These are phyloP conservation scores for Virgularia gustaviana DNA, from an alignment of 92 coral and sea anemone species.

Conservation along the genomic window DNA sequence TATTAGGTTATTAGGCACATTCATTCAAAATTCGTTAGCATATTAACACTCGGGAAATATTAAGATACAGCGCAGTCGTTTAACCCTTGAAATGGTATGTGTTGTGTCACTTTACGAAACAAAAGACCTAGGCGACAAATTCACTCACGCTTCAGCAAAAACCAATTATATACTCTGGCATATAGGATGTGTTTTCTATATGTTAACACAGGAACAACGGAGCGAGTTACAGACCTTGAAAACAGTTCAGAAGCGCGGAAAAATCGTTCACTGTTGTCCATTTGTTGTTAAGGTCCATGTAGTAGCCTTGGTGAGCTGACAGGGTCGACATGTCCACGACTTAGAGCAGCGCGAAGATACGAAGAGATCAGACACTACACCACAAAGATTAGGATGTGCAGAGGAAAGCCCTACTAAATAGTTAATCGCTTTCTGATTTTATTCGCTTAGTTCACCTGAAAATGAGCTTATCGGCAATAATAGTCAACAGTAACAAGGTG, in stretches of 20 bases:
- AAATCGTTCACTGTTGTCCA: too few relatives aligned
- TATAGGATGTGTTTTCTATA: too few relatives aligned
- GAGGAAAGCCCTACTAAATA: not conserved
- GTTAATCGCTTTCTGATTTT: not conserved
- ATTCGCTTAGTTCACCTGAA: not conserved
- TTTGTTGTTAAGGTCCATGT: too few relatives aligned
- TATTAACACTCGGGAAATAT: not conserved
- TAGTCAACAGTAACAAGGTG: not conserved
- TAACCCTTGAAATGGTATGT: too few relatives aligned
- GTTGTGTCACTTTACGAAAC: not conserved
- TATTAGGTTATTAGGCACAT: too few relatives aligned
- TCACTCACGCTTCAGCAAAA: constrained; percentile 7
- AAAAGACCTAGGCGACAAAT: not conserved
- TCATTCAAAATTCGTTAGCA: too few relatives aligned
- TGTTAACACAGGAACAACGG: too few relatives aligned
- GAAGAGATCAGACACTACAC: too few relatives aligned
- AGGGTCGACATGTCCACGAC: not conserved
- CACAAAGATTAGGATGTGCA: too few relatives aligned
- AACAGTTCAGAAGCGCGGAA: too few relatives aligned
- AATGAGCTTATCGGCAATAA: not conserved
- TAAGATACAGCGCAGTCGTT: not conserved
- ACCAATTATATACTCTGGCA: not conserved
- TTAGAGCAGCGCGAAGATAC: not conserved
- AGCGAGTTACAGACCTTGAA: too few relatives aligned
- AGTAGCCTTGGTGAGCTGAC: not conserved